Base-by-base conservation (phyloP, 2,113 vertebrate species). In the Microcebus jonahi region DNA sequence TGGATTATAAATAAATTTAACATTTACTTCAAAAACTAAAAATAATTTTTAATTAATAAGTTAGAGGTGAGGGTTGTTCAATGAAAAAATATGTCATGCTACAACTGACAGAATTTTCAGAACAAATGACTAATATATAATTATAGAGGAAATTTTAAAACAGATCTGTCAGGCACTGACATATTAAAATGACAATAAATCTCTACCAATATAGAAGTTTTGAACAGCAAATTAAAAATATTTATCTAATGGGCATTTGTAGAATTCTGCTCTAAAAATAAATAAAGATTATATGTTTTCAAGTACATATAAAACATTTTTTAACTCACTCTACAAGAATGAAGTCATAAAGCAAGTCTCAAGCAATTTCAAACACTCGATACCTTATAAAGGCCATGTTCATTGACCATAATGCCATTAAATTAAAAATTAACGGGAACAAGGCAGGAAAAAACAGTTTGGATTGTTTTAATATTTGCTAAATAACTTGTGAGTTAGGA, bases 71-170 rank as follows among this genome's bases (percentile, higher is more conserved):
- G 23, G 18, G 10, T 39, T 93, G 31, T 95, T 93, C 53, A 20
- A 18, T 94, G 68, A 91, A 94, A 90, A 93, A 93, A 93, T 93
- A 79, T 70, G 21, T 77, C 89, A 70, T 75, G 31, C 13, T 89
- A 65, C 93, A 91, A 91, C 92, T 93, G 89, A 96, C 48, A 96
- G 67, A 76, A 94, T 83, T 94, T 98, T 96, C 55, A 70, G 94
- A 97, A 88, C 70, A 93, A 95, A 86, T 96, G 91, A 97, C 89
- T 96, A 95, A 88, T 81, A 73, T 76, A 50, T 97, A 97, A 95
- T 94, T 95, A 97, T 63, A 96, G 57, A 89, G 23, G 57, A 93
- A 95, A 91, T 83, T 89, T 95, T 77, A 77, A 94, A 94, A 82
- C n/a, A 31, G 34, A 93, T 88, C 65, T 95, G 53, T 91, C 92